A percentile compares a stretch with the other conserved stretches of the same genome.
phyloP scores from a whole-genome alignment of 1,140 invertebrate species.

The Drosophila sproati region DNA sequence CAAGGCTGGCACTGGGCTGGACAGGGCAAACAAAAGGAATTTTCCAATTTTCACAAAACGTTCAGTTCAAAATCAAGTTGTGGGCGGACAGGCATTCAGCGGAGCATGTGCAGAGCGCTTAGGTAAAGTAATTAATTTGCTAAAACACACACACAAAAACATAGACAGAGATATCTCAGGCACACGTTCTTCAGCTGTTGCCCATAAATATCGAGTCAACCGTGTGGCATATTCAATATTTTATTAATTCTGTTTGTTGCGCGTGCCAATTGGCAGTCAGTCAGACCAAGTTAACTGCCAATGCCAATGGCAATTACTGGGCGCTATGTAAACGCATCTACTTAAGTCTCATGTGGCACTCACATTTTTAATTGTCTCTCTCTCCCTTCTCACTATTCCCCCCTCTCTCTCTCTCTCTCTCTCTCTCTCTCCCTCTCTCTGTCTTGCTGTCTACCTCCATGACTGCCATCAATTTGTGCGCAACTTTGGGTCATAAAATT shows the following conservation, averaged over 20 bases:
- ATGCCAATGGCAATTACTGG: slow-evolving; percentile 41
- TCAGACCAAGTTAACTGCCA: slow-evolving; percentile 20
- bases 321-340: slow-evolving; percentile 26
- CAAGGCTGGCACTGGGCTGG: slow-evolving; percentile 15
- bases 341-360: slow-evolving; percentile 70
- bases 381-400: background rate
- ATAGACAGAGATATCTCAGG: slow-evolving; percentile 5
- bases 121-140: slow-evolving; percentile 74
- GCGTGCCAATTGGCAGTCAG: slow-evolving; percentile 53
- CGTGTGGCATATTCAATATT: slow-evolving; percentile 72
- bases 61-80: slow-evolving; percentile 53
- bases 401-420: background rate
- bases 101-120: slow-evolving; percentile 37
- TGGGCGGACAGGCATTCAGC: slow-evolving; percentile 6
- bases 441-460: background rate
- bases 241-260: slow-evolving; percentile 51
- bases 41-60: slow-evolving; percentile 70
- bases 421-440: background rate
- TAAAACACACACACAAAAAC: slow-evolving; percentile 42
- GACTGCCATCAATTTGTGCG: slow-evolving; percentile 63
- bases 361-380: slow-evolving; percentile 68
- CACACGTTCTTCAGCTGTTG: slow-evolving; percentile 32
- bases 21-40: slow-evolving; percentile 60
- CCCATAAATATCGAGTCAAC: slow-evolving; percentile 62
- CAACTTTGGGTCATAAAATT: slow-evolving; percentile 72